phyloP scores from a whole-genome alignment of 1,140 invertebrate genomes.

The Bicyclus anynana region DNA sequence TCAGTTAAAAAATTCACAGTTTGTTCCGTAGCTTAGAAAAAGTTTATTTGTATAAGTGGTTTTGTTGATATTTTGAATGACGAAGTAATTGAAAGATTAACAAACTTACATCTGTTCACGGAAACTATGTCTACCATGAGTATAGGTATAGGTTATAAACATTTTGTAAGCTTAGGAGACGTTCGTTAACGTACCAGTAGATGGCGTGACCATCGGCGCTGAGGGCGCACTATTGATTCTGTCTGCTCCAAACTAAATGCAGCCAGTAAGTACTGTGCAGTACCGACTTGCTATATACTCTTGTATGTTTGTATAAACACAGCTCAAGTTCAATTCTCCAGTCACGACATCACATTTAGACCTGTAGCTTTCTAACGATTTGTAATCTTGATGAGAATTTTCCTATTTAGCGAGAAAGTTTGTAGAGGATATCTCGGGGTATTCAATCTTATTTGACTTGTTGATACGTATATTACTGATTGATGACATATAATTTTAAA shows the following conservation, averaged over 20 bases:
- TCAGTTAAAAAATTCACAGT: too few relatives aligned
- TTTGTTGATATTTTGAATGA: too few relatives aligned
- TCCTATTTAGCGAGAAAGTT: conserved; percentile 29
- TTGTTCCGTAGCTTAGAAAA: too few relatives aligned
- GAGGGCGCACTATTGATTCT: conserved; percentile 58
- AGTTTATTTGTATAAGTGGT: too few relatives aligned
- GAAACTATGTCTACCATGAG: too few relatives aligned
- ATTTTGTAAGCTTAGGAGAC: neutral
- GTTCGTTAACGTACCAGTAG: conserved; percentile 28
- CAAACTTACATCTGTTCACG: too few relatives aligned
- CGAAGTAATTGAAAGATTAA: too few relatives aligned
- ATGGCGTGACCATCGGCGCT: conserved; percentile 40
- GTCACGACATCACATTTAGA: conserved; percentile 47
- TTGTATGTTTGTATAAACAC: conserved; percentile 25
- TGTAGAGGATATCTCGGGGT: neutral
- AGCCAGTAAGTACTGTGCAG: conserved; percentile 33
- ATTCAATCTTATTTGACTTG: neutral
- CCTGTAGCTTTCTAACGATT: conserved; percentile 47
- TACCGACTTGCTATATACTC: neutral
- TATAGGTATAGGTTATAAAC: too few relatives aligned
- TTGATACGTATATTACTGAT: too few relatives aligned
- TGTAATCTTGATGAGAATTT: conserved; percentile 39
- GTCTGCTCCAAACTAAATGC: conserved; percentile 59
- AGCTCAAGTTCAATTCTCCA: conserved; percentile 45
- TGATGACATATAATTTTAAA: too few relatives aligned